Evolutionary conservation across 2,113 vertebrate genomes (phyloP), one percentile per base, ranked within the genome.

Genomic region (Elephantulus edwardii): DNA sequence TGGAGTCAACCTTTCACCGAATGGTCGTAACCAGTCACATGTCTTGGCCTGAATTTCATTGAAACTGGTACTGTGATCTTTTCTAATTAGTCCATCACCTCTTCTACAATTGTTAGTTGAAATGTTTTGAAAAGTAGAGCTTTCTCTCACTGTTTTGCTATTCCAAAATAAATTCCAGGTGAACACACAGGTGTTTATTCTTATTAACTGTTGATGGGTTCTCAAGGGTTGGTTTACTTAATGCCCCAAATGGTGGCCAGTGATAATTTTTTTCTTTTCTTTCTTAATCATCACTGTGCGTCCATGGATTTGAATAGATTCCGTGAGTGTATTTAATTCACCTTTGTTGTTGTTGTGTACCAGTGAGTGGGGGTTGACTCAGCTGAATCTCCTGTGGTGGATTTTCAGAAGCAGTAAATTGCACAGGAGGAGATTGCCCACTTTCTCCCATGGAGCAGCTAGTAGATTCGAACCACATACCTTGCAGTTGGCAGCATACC

Each of bases 161-260:
- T 82, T 86, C 66, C 76, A 76, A 88, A 93, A 24, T 75, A 44
- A 48, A 13, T 74, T 89, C 6, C 38, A 74, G n/a, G 20, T 85
- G 42, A 79, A 40, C 58, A 85, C 30, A 20, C 35, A 62, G 48
- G 33, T 68, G 17, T 35, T 89, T 42, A 38, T 44, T 88, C 2
- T 71, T 79, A 22, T 30, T 48, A 74, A 42, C 52, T 75, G n/a
- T 33, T 38, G 17, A 1, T 77, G 83, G 44, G 58, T 62, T 93
- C 52, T 52, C 10, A 44, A 10, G 16, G 38, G 8, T 74, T 83
- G 80, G 22, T 44, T 82, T n/a, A 38, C 33, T 66, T 71, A 46
- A 54, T 89, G n/a, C 20, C 28, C 83, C 26, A 88, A 6, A 50
- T 75, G 76, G 28, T 56, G 75, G 85, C 54, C 14, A 30, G 6